A percentile compares a stretch with the other conserved stretches of the same genome.
phyloP scores from a whole-genome alignment of 2,797 vertebrate genomes.

The Ispidina lecontei region DNA sequence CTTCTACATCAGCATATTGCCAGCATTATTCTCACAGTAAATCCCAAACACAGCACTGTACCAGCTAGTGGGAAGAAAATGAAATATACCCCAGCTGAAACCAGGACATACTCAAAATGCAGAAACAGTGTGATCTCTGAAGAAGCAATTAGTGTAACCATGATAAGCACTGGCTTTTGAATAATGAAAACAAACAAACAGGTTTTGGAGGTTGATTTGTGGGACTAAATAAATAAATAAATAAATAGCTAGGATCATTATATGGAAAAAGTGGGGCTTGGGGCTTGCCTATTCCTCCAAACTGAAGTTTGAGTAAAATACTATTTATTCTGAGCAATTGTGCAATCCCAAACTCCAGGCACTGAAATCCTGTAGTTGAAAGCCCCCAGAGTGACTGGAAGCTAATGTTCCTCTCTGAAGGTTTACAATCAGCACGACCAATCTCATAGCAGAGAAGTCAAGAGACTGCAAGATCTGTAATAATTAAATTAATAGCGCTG shows the following conservation, averaged over 20 bases:
- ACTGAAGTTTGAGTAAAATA: not conserved
- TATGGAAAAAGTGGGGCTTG: not conserved
- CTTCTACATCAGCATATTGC: too few relatives aligned
- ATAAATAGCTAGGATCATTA: not conserved
- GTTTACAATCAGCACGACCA: not conserved
- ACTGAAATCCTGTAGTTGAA: not conserved
- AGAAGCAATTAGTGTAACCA: not conserved
- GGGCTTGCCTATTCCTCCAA: not conserved
- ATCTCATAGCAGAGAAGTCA: not conserved
- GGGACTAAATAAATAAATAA: not conserved
- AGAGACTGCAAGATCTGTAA: not conserved
- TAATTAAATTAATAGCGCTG: slow-evolving; percentile 51
- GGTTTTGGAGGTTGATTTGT: not conserved
- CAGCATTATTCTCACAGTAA: not conserved
- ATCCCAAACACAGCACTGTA: not conserved
- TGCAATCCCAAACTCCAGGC: not conserved
- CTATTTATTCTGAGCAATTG: not conserved
- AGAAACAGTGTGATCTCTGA: not conserved
- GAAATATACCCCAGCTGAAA: not conserved
- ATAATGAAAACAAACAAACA: not conserved
- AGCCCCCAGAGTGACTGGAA: not conserved
- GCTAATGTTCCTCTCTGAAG: not conserved
- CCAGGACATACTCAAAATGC: not conserved
- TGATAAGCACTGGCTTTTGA: not conserved
- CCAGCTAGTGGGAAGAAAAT: not conserved